Conservation (phyloP, 2,113 vertebrate genomes). For the Micronycteris hirsuta region DNA sequence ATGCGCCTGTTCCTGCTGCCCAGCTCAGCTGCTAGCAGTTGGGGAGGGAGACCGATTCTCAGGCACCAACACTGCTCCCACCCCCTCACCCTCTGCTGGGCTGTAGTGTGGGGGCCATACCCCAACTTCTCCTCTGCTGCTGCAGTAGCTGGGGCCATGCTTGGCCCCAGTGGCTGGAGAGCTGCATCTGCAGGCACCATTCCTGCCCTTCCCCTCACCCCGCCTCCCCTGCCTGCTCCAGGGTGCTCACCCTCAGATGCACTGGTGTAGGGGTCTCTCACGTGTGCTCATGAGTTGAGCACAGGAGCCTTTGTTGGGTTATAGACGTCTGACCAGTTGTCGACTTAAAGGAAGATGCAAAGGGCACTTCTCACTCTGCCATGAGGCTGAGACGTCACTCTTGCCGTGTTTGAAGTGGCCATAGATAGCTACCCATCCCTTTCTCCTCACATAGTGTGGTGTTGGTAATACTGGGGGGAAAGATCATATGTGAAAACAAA, state of each 20-base stretch:
- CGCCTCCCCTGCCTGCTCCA: not conserved
- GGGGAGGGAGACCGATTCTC: not conserved
- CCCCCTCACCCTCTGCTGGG: not conserved
- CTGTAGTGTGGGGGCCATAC: not conserved
- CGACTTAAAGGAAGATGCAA: not conserved
- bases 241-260: not conserved
- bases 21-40: not conserved
- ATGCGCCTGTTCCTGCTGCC: not conserved
- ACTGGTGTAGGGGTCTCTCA: not conserved
- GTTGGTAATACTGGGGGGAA: not conserved
- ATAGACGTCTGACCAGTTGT: not conserved
- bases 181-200: not conserved
- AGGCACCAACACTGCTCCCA: not conserved
- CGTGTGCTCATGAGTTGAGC: not conserved
- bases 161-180: not conserved
- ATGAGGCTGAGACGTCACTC: not conserved
- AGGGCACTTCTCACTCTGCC: not conserved
- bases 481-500: not conserved
- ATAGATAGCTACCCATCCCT: not conserved
- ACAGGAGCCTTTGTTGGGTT: not conserved
- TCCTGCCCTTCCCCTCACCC: not conserved
- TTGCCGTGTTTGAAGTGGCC: not conserved
- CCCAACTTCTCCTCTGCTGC: not conserved
- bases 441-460: not conserved
- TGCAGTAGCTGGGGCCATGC: not conserved